These are phyloP conservation scores for Gobio occitaniae DNA, from an alignment of 2,797 vertebrate genomes.

Conservation along the genomic window DNA sequence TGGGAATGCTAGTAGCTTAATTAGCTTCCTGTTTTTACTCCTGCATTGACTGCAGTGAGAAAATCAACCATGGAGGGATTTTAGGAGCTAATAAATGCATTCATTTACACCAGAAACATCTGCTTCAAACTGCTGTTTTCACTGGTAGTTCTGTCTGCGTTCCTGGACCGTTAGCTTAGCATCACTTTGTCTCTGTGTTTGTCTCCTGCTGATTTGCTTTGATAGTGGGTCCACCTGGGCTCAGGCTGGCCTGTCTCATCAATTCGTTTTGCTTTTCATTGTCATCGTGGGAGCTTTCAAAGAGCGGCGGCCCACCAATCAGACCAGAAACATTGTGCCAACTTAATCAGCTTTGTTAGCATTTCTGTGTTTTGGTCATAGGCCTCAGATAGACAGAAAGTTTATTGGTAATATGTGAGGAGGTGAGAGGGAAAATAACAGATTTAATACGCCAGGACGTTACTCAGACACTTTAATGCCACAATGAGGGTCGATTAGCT, in stretches of 20 bases:
- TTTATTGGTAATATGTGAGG: slow-evolving; percentile 10
- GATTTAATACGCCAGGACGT: not conserved
- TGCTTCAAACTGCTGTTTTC: not conserved
- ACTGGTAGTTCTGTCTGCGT: not conserved
- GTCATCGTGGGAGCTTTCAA: slow-evolving; percentile 60
- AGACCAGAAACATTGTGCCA: slow-evolving; percentile 65
- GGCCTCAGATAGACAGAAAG: slow-evolving; percentile 14
- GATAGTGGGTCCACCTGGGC: slow-evolving; percentile 47
- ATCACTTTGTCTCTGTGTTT: slow-evolving; percentile 50
- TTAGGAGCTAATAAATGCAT: slow-evolving; percentile 25
- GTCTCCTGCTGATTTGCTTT: slow-evolving; percentile 55
- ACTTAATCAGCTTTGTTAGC: slow-evolving; percentile 72
- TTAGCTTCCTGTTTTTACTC: not conserved
- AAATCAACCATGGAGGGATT: not conserved
- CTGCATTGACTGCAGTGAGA: not conserved
- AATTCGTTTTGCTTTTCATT: slow-evolving; percentile 47
- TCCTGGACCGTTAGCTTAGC: slow-evolving; percentile 43
- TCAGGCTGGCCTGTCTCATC: slow-evolving; percentile 50
- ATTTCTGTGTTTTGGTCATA: slow-evolving; percentile 49
- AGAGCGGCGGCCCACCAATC: slow-evolving; percentile 67
- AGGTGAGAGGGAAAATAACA: slow-evolving; percentile 4
- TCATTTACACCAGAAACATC: slow-evolving; percentile 21
- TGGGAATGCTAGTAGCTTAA: not conserved
- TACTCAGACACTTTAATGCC: slow-evolving; percentile 32
- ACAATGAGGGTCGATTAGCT: slow-evolving; percentile 8